Base-by-base conservation (phyloP, 2,113 vertebrate species). In the Daubentonia madagascariensis region DNA sequence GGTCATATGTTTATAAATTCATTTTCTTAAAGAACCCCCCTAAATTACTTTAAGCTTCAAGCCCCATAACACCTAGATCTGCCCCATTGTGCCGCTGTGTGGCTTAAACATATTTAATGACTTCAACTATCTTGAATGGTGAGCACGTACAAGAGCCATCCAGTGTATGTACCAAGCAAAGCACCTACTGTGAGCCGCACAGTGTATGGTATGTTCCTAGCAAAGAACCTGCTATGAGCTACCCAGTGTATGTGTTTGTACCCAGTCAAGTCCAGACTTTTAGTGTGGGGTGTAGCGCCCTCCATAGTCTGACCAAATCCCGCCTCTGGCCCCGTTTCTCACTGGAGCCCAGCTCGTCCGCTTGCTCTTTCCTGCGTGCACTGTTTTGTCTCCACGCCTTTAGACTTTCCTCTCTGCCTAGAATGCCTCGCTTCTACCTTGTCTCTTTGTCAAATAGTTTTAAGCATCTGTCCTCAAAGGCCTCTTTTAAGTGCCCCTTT, bases 211-310 rank as follows among this genome's bases (percentile, higher is more conserved):
- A 11, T 18, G 12, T 10, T 25, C 32, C 40, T 23, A 16, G n/a
- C 22, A 37, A 48, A 85, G 61, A 1, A 11, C 59, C 14, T 25
- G 40, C 89, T 16, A 1, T 17, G 22, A 28, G 35, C 37, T 4
- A 37, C 16, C 11, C 45, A 4, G 59, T 7, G 18, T 3, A 52
- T 22, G 67, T 1, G 65, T n/a, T 22, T 20, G 14, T 22, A 50
- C 11, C 28, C 17, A n/a, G 43, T 40, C 9, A 16, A 11, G 8
- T 10, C 4, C 14, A 8, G 78, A 13, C 28, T 35, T n/a, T 14
- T 0, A 6, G 32, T 1, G 1, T 40, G 54, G 45, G 35, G 4
- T 14, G 6, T 28, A 4, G 3, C 17, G 13, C 50, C 1, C 1
- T 45, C 79, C 32, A 1, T 17, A 16, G 30, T 32, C 40, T 18